phyloP scores from a whole-genome alignment of 2,113 vertebrate genomes.

The Sander vitreus region DNA sequence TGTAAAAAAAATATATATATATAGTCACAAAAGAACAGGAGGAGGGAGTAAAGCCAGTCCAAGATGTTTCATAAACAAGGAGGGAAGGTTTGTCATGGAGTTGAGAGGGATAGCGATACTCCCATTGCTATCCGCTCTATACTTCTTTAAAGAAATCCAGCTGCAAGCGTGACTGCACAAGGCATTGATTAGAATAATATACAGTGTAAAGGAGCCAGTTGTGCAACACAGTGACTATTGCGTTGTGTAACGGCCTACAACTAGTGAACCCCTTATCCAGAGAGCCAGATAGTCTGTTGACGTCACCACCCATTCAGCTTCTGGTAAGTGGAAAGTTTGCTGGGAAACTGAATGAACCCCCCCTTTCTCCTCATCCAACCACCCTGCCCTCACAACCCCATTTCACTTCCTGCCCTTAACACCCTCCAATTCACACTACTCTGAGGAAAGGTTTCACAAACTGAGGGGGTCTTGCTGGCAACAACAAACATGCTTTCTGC shows the following conservation, averaged over 20 bases:
- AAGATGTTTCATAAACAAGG: slow-evolving; percentile 43
- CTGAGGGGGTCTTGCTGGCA: slow-evolving; percentile 31
- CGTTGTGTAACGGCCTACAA: slow-evolving; percentile 59
- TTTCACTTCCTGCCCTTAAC: slow-evolving; percentile 57
- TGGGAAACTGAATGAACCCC: slow-evolving; percentile 65
- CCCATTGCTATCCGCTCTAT: slow-evolving; percentile 53
- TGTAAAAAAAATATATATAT: slow-evolving; percentile 26
- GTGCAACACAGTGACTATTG: slow-evolving; percentile 55
- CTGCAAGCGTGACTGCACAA: slow-evolving; percentile 56
- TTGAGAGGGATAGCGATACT: slow-evolving; percentile 54
- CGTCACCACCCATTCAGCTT: slow-evolving; percentile 51
- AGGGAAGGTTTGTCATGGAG: slow-evolving; percentile 39
- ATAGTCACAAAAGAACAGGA: background rate
- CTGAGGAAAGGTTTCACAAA: slow-evolving; percentile 55
- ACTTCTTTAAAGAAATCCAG: slow-evolving; percentile 62
- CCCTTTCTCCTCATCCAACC: slow-evolving; percentile 54
- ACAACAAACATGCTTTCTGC: slow-evolving; percentile 51
- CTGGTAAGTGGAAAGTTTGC: slow-evolving; percentile 74
- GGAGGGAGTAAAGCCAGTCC: slow-evolving; percentile 12
- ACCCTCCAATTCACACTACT: slow-evolving; percentile 52
- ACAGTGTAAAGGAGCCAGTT: slow-evolving; percentile 45
- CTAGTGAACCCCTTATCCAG: slow-evolving; percentile 39
- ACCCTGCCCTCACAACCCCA: slow-evolving; percentile 52
- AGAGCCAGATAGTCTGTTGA: slow-evolving; percentile 57
- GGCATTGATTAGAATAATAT: slow-evolving; percentile 49